Base-by-base conservation (phyloP, 1,140 invertebrate species). In the Heliconius hewitsoni region DNA sequence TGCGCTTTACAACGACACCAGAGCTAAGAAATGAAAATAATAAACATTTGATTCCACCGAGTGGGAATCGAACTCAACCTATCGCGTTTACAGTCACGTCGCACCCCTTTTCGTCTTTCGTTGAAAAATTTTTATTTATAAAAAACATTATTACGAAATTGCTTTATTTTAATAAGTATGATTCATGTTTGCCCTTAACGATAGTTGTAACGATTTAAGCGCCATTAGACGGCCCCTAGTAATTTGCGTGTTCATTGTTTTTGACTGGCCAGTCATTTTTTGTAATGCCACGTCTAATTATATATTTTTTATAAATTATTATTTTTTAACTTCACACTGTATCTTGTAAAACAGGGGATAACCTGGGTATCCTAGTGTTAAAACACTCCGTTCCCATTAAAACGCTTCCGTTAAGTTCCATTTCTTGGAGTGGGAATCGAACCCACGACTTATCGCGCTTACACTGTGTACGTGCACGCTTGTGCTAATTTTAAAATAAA, bases 201-300 rank as follows among this genome's bases (percentile, higher is more conserved):
- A 66, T 30, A 13, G 60, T 30, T 66, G 60, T 66, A 66, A 66
- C 30, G 30, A 66, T 66, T 66, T 30, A 66, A 66, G 60, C 27
- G 60, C 60, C 60, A 66, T 66, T 66, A 66, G 13, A 66, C 11
- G 27, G 27, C 60, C 27, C 60, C 60, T 30, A 66, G 4, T 66
- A 66, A 66, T 23, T 66, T 66, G 60, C 60, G 60, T 66, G 60
- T 30, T 66, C 60, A 66, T 66, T 66, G 60, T 66, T 30, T 66
- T 66, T 11, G 23, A 30, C 23, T 16, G 60, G 60, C n/a, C 60
- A 66, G 60, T 66, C 9, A 27, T 13, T 30, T 57, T 66, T 66
- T 66, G 3, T 66, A 30, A 2, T 66, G 30, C 55, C n/a, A n/a
- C n/a, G 19, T 60, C 9, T 19, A 19, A 52, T 52, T 60, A 23